A percentile compares a stretch with the other conserved stretches of the same genome.
Evolutionary conservation across 2,797 vertebrate genomes (phyloP).

Genomic region (Argyrosomus regius): DNA sequence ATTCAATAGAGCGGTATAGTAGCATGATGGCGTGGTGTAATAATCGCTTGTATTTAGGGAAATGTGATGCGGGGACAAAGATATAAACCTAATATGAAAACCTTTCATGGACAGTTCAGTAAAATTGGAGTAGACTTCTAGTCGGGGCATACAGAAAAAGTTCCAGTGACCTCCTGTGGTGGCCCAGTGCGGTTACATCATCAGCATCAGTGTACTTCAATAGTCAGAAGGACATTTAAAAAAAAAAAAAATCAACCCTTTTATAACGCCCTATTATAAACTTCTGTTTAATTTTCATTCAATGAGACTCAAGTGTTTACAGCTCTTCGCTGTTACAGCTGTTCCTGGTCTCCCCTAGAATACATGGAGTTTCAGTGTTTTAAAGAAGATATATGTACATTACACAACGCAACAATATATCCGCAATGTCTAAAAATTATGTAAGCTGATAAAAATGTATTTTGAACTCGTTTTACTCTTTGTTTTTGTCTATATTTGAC

Average conservation of each 20-base stretch:
- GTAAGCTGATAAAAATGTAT: not conserved
- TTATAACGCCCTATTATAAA: not conserved
- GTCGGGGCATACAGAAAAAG: not conserved
- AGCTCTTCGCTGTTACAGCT: not conserved
- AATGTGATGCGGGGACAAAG: not conserved
- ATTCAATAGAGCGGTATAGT: no score
- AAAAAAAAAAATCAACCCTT: not conserved
- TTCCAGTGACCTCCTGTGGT: slow-evolving; percentile 29
- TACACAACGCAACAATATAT: not conserved
- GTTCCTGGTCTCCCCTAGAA: not conserved
- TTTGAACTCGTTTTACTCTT: not conserved
- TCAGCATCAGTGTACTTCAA: not conserved
- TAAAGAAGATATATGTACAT: not conserved
- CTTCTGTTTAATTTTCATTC: not conserved
- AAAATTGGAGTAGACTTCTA: not conserved
- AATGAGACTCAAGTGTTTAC: not conserved
- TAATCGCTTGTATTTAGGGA: not conserved
- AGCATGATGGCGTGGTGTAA: no score
- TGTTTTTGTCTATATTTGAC: not conserved
- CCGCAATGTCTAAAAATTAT: not conserved
- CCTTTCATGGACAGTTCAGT: not conserved
- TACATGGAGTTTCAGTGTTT: not conserved
- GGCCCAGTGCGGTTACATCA: slow-evolving; percentile 1
- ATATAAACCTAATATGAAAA: not conserved
- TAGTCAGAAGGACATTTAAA: no score